Conservation (phyloP, 1,140 invertebrate species). For the Aphelenchoides fujianensis region DNA sequence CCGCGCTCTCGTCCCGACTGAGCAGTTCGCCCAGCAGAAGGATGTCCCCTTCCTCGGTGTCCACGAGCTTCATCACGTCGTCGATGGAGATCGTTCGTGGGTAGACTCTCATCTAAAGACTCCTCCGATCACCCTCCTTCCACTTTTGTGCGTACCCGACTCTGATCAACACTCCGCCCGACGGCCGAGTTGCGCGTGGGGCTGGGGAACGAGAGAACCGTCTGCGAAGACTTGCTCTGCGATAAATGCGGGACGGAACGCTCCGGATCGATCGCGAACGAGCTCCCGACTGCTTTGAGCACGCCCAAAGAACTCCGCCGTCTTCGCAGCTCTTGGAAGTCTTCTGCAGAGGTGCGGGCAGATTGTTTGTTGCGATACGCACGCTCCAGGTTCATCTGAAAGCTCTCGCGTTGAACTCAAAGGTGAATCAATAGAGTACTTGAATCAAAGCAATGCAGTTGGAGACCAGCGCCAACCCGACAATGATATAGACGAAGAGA, state of each 20-base stretch:
- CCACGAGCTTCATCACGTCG: constrained; percentile 55
- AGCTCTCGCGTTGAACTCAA: constrained; percentile 21
- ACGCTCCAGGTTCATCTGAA: constrained; percentile 36
- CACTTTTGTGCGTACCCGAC: constrained; percentile 21
- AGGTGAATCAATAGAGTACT: constrained; percentile 66
- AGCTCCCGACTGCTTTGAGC: constrained; percentile 24
- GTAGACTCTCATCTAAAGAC: constrained; percentile 38
- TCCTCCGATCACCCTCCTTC: background rate
- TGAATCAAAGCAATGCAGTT: constrained; percentile 96
- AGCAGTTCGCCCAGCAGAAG: constrained; percentile 39
- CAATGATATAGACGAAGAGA: constrained; percentile 85
- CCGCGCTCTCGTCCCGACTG: constrained; percentile 36
- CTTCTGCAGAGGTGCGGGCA: constrained; percentile 5
- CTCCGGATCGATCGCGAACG: constrained; percentile 42
- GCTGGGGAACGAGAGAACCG: constrained; percentile 47
- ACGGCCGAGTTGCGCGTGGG: constrained; percentile 35
- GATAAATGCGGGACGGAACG: constrained; percentile 37
- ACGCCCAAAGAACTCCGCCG: constrained; percentile 20
- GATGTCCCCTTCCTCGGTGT: constrained; percentile 55
- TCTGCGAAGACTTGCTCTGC: constrained; percentile 38
- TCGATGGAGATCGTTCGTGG: constrained; percentile 50
- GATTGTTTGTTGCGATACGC: constrained; percentile 43
- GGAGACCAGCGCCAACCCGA: constrained; percentile 86
- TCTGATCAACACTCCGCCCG: constrained; percentile 22
- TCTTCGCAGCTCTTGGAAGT: constrained; percentile 26